Evolutionary conservation across 2,797 vertebrate species (phyloP), one percentile per base, ranked within the genome.

Genomic region (Falco peregrinus): DNA sequence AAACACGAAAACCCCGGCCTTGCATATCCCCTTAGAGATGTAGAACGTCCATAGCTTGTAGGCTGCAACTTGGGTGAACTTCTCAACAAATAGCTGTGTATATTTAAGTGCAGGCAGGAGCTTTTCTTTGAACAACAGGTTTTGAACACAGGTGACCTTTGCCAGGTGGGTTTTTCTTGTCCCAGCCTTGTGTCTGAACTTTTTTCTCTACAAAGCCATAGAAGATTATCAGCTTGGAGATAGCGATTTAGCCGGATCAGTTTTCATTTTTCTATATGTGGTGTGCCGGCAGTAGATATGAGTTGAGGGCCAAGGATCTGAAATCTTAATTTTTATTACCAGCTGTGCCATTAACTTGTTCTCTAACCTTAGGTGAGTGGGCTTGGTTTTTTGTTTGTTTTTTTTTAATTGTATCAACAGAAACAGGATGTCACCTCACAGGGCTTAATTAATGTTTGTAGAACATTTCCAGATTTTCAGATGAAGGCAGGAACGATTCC

Each of bases 261-360:
- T 73, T 84, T 73, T 84, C 11, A 25, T 90, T 79, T 92, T 90
- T 90, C n/a, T 76, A 33, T 56, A 18, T 0, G 0, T 39, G 63
- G 10, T 7, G 0, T 1, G 3, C 35, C 73, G 24, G 37, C 54
- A 87, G 12, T 22, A 88, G 61, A 12, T 76, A 88, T 69, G 22
- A 56, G 26, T 13, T 71, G 25, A 26, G n/a, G 43, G 18, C 22
- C 22, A 79, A 53, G 45, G 31, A 67, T 76, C 39, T 71, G 33
- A 33, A 79, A 75, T 91, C 33, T 54, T 37, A 45, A 33, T 13
- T 82, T 90, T 60, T 93, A 67, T 88, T 95, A 54, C n/a, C 54
- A 91, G 17, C 10, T 18, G 16, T 91, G 45, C 51, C 37, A 67
- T 28, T 90, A 65, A 60, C 48, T 73, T 88, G 24, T 43, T 74